Conservation (phyloP, 2,888 invertebrate genomes). For the Leucozona laternaria region DNA sequence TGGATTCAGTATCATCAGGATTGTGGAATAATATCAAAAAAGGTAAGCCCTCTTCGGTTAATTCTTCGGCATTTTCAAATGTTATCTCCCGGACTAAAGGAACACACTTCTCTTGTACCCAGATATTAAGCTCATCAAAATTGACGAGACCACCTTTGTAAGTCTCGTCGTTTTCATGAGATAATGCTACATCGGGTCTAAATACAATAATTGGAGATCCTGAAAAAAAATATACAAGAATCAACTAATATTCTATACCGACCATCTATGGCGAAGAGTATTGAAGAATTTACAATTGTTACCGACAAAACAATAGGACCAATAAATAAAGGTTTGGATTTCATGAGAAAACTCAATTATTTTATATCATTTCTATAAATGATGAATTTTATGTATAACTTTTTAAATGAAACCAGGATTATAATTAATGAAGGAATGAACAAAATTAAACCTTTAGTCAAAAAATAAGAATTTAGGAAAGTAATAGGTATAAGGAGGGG, state of each 20-base stretch:
- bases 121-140: slow-evolving; percentile 94
- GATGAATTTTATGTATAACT: too few relatives aligned
- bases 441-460: too few relatives aligned
- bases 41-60: slow-evolving; percentile 99
- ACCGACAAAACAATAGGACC: too few relatives aligned
- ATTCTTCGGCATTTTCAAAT: slow-evolving; percentile 99
- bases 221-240: slow-evolving; percentile 76
- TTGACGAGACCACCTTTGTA: slow-evolving; percentile 89
- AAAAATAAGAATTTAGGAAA: too few relatives aligned
- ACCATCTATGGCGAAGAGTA: neutral
- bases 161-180: slow-evolving; percentile 93
- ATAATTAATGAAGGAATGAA: too few relatives aligned
- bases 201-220: slow-evolving; percentile 93
- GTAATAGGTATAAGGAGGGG: too few relatives aligned
- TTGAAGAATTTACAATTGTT: neutral
- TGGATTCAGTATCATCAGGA: slow-evolving; percentile 91
- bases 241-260: neutral
- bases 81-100: slow-evolving; percentile 99
- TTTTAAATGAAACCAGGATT: too few relatives aligned
- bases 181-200: slow-evolving; percentile 90
- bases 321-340: too few relatives aligned
- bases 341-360: too few relatives aligned
- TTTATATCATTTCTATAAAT: too few relatives aligned
- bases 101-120: slow-evolving; percentile 97
- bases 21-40: slow-evolving; percentile 98